Evolutionary conservation across 2,797 vertebrate genomes (phyloP).

Genomic region (Smutsia temminckii): DNA sequence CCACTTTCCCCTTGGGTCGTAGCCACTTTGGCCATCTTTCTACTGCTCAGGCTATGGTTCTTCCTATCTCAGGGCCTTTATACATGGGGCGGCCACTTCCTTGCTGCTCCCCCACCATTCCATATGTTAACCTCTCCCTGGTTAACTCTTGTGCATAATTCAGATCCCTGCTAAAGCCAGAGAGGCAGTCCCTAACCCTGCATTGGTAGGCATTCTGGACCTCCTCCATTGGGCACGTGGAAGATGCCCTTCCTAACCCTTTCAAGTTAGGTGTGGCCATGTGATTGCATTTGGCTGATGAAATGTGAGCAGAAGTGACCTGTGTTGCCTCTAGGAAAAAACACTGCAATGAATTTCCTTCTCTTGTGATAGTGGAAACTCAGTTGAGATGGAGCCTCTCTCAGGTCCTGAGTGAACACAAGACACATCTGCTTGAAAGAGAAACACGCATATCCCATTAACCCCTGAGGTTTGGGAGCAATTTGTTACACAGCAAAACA

Average conservation of each 20-base stretch:
- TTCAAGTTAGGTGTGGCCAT: not conserved
- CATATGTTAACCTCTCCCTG: not conserved
- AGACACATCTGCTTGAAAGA: not conserved
- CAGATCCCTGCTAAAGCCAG: not conserved
- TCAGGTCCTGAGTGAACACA: not conserved
- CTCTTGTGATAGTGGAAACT: not conserved
- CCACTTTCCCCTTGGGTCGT: not conserved
- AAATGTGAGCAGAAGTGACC: not conserved
- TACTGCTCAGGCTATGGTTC: not conserved
- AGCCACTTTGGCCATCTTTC: not conserved
- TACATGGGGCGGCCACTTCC: rapidly evolving
- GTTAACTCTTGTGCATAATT: not conserved
- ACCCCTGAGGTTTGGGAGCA: not conserved
- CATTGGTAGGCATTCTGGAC: not conserved
- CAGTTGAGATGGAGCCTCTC: not conserved
- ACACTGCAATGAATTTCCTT: not conserved
- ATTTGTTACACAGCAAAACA: not conserved
- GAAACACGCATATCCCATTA: not conserved
- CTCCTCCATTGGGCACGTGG: not conserved
- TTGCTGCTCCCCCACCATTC: too few species aligned
- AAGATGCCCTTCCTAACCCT: not conserved
- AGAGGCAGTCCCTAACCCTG: not conserved
- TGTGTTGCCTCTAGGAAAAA: not conserved
- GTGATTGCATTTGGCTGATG: not conserved
- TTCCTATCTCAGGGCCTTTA: not conserved